Percentiles rank a stretch among this genome's conserved stretches.
Evolutionary conservation across 2,113 vertebrate species (phyloP).

Genomic region (Misgurnus mizolepis): DNA sequence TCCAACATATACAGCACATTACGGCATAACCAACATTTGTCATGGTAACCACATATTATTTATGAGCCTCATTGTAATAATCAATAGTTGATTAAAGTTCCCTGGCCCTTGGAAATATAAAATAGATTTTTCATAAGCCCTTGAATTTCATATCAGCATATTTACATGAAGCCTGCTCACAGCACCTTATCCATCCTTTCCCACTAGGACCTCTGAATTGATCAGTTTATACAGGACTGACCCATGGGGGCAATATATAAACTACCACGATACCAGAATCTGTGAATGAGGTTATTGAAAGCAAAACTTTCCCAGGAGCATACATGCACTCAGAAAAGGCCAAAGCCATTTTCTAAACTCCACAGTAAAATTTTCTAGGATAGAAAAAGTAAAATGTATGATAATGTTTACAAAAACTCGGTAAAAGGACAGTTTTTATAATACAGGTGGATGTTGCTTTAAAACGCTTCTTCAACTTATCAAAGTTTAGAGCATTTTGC

Average conservation of each 20-base stretch:
- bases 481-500: background rate
- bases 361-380: background rate
- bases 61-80: constrained; percentile 10
- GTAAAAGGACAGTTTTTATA: background rate
- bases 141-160: constrained; percentile 9
- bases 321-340: no score
- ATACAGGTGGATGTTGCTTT: background rate
- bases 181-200: constrained; percentile 4
- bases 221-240: background rate
- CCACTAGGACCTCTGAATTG: constrained; percentile 1
- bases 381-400: background rate
- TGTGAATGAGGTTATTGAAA: background rate
- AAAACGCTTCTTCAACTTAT: background rate
- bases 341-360: background rate
- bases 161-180: constrained; percentile 1
- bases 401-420: background rate
- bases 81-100: background rate
- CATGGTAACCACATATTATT: background rate
- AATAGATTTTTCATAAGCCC: constrained; percentile 2
- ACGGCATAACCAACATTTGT: background rate
- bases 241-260: background rate
- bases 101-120: constrained; percentile 1
- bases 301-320: no score
- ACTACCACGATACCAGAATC: background rate
- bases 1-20: background rate